A percentile compares a stretch with the other conserved stretches of the same genome.
phyloP scores from a whole-genome alignment of 2,113 vertebrate genomes.

The Eira barbara region DNA sequence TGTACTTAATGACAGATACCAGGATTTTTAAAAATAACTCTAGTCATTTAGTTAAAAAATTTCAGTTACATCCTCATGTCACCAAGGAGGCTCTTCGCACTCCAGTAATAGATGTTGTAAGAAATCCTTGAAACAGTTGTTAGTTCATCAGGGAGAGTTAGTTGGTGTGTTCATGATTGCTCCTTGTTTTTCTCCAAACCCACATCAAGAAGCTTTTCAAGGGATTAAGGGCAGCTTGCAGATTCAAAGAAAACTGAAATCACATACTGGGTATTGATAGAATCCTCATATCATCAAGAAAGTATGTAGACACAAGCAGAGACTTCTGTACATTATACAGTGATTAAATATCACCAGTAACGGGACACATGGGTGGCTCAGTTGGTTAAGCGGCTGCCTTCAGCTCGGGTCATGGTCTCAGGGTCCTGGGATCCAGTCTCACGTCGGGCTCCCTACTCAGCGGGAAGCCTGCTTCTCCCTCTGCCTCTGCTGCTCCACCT shows the following conservation, averaged over 20 bases:
- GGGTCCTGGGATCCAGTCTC: no score
- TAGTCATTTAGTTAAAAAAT: constrained; percentile 11
- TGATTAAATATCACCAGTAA: neutral
- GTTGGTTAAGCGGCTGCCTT: no score
- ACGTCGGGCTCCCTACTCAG: no score
- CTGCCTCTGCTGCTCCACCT: no score
- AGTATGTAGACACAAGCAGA: neutral
- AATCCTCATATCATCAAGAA: neutral
- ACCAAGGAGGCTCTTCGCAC: neutral
- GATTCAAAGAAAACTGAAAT: neutral
- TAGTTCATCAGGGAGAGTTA: no score
- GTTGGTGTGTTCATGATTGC: neutral
- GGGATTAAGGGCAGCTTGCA: neutral
- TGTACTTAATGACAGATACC: neutral
- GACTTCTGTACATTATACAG: neutral
- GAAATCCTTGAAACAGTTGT: neutral
- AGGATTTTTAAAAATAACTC: constrained; percentile 8
- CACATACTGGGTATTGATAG: neutral
- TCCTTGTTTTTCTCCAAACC: neutral
- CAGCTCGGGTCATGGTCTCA: no score
- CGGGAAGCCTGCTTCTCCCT: no score
- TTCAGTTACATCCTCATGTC: neutral
- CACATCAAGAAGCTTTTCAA: neutral
- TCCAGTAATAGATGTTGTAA: neutral
- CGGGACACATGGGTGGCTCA: no score